These are phyloP conservation scores for Sialis fuliginosa DNA, from an alignment of 2,888 invertebrate genomes.

Conservation along the genomic window DNA sequence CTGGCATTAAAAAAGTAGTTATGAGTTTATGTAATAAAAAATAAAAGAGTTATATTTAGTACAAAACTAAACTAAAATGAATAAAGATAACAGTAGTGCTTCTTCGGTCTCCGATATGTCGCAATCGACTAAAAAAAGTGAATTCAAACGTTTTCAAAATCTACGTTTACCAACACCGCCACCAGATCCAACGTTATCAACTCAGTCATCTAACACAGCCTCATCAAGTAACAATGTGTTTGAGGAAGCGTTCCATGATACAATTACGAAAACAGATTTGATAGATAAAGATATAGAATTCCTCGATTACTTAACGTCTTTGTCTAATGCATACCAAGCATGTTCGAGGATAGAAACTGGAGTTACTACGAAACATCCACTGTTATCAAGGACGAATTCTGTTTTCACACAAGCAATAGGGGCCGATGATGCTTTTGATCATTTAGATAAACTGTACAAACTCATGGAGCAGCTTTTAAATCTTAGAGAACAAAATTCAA, in stretches of 20 bases:
- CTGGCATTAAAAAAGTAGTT: background rate
- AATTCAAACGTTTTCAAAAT: constrained; percentile 14
- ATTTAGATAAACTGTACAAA: constrained; percentile 59
- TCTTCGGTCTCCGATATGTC: background rate
- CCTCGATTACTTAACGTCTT: constrained; percentile 25
- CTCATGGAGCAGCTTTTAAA: constrained; percentile 59
- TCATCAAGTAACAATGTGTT: background rate
- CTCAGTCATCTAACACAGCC: background rate
- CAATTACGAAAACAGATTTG: constrained; percentile 8
- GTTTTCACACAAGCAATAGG: constrained; percentile 36
- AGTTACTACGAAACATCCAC: constrained; percentile 14
- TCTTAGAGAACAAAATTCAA: constrained; percentile 51
- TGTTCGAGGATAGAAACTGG: constrained; percentile 5
- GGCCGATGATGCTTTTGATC: constrained; percentile 52
- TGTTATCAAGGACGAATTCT: constrained; percentile 34
- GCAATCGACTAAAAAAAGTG: constrained; percentile 6
- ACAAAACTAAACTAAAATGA: background rate
- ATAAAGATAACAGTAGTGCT: too few relatives aligned
- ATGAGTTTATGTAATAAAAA: background rate
- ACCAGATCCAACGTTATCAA: constrained; percentile 20
- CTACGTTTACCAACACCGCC: constrained; percentile 26
- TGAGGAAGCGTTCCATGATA: constrained; percentile 2
- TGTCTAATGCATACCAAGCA: constrained; percentile 17
- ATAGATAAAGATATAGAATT: constrained; percentile 24
- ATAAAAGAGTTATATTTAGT: background rate